phyloP scores from a whole-genome alignment of 2,888 invertebrate species.

The Heliconius ethilla region DNA sequence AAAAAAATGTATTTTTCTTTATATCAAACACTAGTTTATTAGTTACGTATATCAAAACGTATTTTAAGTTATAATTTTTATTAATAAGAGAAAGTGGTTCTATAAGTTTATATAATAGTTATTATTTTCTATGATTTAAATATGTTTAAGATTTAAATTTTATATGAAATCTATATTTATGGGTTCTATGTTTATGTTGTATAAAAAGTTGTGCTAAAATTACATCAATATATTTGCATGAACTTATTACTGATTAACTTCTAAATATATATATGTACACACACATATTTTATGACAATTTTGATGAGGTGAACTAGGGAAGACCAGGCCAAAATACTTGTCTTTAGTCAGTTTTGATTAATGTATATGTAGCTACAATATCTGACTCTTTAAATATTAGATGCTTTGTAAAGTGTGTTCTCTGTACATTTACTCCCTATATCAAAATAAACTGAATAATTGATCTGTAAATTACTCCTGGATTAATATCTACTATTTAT shows the following conservation, averaged over 20 bases:
- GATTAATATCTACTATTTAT: neutral
- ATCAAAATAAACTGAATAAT: neutral
- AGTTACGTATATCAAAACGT: neutral
- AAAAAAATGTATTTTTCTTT: neutral
- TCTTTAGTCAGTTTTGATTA: neutral
- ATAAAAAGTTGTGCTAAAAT: neutral
- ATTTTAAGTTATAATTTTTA: neutral
- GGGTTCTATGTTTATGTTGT: neutral
- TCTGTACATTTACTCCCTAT: neutral
- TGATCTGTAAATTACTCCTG: neutral
- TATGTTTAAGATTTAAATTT: neutral
- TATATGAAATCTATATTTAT: constrained; percentile 4
- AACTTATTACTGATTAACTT: neutral
- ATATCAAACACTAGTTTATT: neutral
- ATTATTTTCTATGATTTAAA: constrained; percentile 3
- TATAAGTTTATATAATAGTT: constrained; percentile 9
- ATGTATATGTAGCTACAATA: neutral
- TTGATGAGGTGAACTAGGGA: neutral
- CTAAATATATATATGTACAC: neutral
- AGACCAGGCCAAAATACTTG: neutral
- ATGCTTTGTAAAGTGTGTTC: neutral
- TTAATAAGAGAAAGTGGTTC: constrained; percentile 10
- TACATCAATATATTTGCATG: neutral
- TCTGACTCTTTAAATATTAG: neutral
- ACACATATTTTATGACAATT: neutral